Conservation (phyloP, 2,113 vertebrate species). For the Notothenia rossii region DNA sequence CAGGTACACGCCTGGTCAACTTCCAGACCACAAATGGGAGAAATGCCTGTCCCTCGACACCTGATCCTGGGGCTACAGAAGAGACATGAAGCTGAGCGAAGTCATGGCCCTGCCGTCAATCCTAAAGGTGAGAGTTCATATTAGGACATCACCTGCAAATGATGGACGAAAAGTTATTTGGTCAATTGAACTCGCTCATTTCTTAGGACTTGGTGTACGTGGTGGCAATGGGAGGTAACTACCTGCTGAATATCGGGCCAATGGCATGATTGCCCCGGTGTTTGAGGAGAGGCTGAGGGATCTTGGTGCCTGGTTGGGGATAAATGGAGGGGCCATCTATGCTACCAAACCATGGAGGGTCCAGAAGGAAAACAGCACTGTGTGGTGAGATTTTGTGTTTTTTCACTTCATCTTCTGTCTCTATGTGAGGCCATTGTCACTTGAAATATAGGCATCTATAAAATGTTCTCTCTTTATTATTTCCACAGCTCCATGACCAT, state of each 20-base stretch:
- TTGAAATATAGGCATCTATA: too few species aligned
- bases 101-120: constrained; percentile 80
- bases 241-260: constrained; percentile 91
- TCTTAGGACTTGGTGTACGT: constrained; percentile 87
- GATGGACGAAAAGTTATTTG: too few species aligned
- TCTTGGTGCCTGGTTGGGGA: constrained; percentile 88
- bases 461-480: too few species aligned
- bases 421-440: too few species aligned
- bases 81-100: constrained; percentile 82
- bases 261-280: constrained; percentile 86
- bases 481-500: too few species aligned
- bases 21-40: constrained; percentile 91
- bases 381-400: constrained; percentile 83
- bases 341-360: constrained; percentile 87
- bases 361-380: constrained; percentile 84
- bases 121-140: constrained; percentile 80
- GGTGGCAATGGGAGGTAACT: constrained; percentile 91
- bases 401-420: not conserved
- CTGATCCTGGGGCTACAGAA: constrained; percentile 90
- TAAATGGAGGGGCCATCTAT: constrained; percentile 92
- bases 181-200: not conserved
- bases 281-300: constrained; percentile 90
- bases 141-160: too few species aligned
- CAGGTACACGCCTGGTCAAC: constrained; percentile 83
- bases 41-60: constrained; percentile 90